Evolutionary conservation across 2,113 vertebrate species (phyloP), one percentile per base, ranked within the genome.

Genomic region (Ammodytes dubius): DNA sequence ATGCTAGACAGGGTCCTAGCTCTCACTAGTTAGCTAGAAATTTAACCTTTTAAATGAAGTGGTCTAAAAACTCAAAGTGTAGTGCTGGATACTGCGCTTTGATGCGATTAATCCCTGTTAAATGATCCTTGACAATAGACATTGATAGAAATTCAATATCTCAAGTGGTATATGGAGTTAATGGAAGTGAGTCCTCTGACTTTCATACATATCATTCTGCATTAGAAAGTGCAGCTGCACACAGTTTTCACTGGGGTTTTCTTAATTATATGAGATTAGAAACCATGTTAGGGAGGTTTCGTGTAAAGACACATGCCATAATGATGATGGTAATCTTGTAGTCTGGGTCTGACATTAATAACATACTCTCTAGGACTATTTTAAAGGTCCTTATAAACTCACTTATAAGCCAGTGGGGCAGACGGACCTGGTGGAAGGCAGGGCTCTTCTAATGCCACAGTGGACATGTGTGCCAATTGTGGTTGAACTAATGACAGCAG

Each of bases 321-420:
- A 85, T 60, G 70, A 89, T 72, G 7, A 89, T 74, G 75, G 87
- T 92, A 70, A 87, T 90, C 88, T 86, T 86, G 77, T 64, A 67
- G 71, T 79, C 82, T 89, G 80, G 76, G 71, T 85, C 58, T 83
- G 84, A 86, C 87, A 93, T 92, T 92, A 93, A 92, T 92, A 71
- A 89, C 84, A 94, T 71, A 65, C 81, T 91, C 60, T 79, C 56
- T 50, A 10, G 57, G 53, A 77, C 79, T 87, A 87, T 89, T 92
- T 87, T 77, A 79, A 79, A 87, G 37, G 5, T 69, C 43, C 27
- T 15, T 47, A 40, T 46, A 77, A 79, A 74, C 81, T 64, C 76
- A 77, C 67, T 74, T 69, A 27, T 27, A 27, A 82, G 85, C 76
- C 81, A 39, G 37, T 39, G 70, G 68, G 56, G 70, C 70, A 79